These are phyloP conservation scores for Cercopithecus petaurista DNA, from an alignment of 2,797 vertebrate species.

Conservation along the genomic window DNA sequence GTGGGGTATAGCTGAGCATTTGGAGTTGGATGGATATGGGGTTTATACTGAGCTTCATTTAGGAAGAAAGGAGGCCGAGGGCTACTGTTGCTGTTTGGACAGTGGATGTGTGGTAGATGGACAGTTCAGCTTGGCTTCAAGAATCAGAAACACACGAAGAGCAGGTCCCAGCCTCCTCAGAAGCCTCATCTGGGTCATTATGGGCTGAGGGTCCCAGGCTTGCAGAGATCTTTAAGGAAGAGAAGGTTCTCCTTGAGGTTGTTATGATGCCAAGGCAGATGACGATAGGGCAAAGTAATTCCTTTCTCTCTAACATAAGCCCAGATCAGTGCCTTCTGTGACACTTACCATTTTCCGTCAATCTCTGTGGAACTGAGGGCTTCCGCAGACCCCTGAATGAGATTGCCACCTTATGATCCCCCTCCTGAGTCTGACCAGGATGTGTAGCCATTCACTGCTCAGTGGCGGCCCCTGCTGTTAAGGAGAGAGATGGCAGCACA, in stretches of 20 bases:
- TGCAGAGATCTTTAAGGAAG: not conserved
- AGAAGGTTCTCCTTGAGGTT: not conserved
- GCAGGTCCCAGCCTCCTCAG: not conserved
- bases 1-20: not conserved
- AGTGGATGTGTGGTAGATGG: too few species aligned
- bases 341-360: not conserved
- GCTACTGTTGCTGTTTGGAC: not conserved
- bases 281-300: not conserved
- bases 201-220: not conserved
- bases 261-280: not conserved
- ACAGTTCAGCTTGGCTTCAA: not conserved
- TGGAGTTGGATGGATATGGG: not conserved
- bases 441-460: conserved; percentile 45
- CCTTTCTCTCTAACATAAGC: not conserved
- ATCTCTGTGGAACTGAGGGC: not conserved
- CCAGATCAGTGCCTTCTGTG: not conserved
- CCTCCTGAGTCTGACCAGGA: not conserved
- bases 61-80: not conserved
- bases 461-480: conserved; percentile 69
- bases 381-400: fast-evolving
- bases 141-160: not conserved
- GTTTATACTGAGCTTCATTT: not conserved
- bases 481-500: not conserved
- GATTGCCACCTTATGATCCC: not conserved
- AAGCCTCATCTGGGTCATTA: not conserved